These are phyloP conservation scores for Monodelphis domestica DNA, from an alignment of 2,797 vertebrate genomes.

Conservation along the genomic window DNA sequence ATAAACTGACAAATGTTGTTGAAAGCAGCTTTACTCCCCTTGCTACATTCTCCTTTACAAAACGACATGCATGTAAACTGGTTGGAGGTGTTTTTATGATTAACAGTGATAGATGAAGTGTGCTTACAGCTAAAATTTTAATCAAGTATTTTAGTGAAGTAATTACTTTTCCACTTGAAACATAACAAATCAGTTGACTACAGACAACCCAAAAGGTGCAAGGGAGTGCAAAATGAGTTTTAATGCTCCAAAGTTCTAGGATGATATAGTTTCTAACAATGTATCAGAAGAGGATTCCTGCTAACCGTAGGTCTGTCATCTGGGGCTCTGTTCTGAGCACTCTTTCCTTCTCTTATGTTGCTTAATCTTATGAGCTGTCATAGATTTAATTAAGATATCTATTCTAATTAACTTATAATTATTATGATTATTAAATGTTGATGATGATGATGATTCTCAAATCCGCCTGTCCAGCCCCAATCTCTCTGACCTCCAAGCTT, in stretches of 20 bases:
- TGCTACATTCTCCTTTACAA: constrained; percentile 28
- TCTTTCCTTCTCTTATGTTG: no score
- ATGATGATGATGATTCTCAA: no score
- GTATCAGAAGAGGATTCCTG: background rate
- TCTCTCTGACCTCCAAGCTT: no score
- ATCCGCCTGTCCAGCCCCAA: no score
- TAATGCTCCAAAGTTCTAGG: background rate
- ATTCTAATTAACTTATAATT: no score
- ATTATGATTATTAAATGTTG: no score
- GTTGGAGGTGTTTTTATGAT: background rate
- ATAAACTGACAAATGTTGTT: background rate
- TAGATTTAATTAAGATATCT: no score
- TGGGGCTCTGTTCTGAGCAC: no score
- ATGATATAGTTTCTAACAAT: background rate
- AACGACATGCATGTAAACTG: background rate
- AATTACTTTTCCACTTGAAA: background rate
- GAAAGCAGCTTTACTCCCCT: background rate
- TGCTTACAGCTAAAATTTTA: background rate
- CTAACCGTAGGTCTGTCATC: no score
- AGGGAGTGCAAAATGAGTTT: constrained; percentile 3
- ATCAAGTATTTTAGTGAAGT: background rate
- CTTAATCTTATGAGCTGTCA: no score
- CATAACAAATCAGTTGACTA: constrained; percentile 9
- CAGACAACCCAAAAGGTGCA: constrained; percentile 26
- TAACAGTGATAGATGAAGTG: constrained; percentile 5